Base-by-base conservation (phyloP, 1,140 invertebrate genomes). In the Liolophura sinensis region DNA sequence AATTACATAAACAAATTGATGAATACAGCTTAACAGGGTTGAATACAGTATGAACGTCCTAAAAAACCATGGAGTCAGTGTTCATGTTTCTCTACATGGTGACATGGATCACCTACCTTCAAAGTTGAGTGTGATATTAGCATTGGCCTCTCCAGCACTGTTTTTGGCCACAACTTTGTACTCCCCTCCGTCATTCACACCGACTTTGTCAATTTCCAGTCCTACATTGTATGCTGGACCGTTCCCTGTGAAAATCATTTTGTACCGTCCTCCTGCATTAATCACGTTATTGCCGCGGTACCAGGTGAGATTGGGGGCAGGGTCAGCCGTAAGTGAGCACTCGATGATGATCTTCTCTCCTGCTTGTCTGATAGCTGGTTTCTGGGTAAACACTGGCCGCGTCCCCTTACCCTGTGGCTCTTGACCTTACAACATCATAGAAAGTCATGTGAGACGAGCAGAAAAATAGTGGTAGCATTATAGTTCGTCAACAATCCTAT, bases 151-250 rank as follows among this genome's bases (percentile, higher is more conserved):
- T 80, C 96, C 96, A 88, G 93, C 92, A 84, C 92, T 93, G 86
- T 98, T 99, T 86, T 95, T 96, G 73, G 96, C 96, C 85, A 95
- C 93, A 77, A 97, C 95, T 86, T 95, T 95, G 87, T 99, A 99
- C 67, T 96, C 91, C 76, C 96, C 96, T 69, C 94, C 95, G 86
- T 99, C 96, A 48, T 91, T 90, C 88, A 96, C 93, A 84, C 95
- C 91, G 73, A 97, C 95, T 85, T 97, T 94, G 82, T 96, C 92
- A 73, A 99, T 88, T 84, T 97, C 95, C 73, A 98, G 66, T 1
- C 68, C 67, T 50, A 93, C 92, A 82, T 95, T 88, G 79, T 96
- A 93, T 85, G 95, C 95, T 67, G 94, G 69, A 20, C 76, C 93
- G 78, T 91, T 87, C 76, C 92, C 90, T 57, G 68, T 76, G 82